Evolutionary conservation across 1,140 invertebrate species (phyloP), one percentile per base, ranked within the genome.

Genomic region (Geopemphigus sp.): DNA sequence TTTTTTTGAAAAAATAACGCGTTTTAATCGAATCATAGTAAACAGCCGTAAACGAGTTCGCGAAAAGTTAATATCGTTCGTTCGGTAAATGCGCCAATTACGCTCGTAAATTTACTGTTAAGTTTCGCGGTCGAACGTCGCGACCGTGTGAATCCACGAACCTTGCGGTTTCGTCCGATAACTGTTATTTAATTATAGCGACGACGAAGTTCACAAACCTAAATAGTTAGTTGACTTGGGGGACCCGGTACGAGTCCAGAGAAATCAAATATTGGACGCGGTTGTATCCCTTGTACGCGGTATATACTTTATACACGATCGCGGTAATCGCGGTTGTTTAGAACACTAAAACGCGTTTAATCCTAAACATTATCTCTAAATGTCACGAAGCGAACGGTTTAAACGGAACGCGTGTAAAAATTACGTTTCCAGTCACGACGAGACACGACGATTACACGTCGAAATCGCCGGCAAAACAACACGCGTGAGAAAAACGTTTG

Each of bases 371-470:
- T 50, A 50, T 50, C 14, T 50, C 5, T 26, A 45, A 50, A 68
- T 26, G 45, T 68, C 45, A 47, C 66, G 45, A 68, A 68, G n/a
- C 24, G 17, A 26, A 50, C n/a, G 24, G 17, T 26, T 26, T 10
- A 17, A 68, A 68, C 66, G 10, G 50, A 50, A 50, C 26, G 12
- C 24, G 24, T 50, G 14, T 15, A 17, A 47, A 50, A 50, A 26
- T 15, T 15, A 50, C 22, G 47, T 11, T 68, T 50, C n/a, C 14
- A 50, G 66, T 68, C 66, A 68, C 66, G 66, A 68, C 22, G 15
- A 11, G 14, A 68, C 22, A 68, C 45, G 50, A 50, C 22, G 2
- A 45, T 32, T 39, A 26, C 12, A 47, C 3, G 66, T 50, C 15
- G 50, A 50, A 68, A 50, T 50, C 47, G 24, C n/a, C 47, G 8